These are phyloP conservation scores for Choloepus didactylus DNA, from an alignment of 2,797 vertebrate species.

Conservation along the genomic window DNA sequence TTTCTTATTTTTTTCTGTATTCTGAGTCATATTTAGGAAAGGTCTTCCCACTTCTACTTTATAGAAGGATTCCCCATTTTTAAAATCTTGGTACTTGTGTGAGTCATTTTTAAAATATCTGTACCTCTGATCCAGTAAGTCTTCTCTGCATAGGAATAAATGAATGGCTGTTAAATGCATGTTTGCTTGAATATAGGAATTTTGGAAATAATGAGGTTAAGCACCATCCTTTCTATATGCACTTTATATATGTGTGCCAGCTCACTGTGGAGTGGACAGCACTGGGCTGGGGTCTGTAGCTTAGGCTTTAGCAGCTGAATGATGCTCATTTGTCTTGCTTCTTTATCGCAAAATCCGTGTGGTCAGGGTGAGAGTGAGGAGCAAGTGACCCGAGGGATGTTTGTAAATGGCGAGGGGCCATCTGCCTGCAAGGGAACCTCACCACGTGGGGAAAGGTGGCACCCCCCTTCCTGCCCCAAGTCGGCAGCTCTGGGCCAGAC, in stretches of 20 bases:
- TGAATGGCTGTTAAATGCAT: neutral
- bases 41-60: neutral
- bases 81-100: neutral
- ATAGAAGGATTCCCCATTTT: neutral
- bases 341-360: neutral
- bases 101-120: neutral
- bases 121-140: neutral
- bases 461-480: neutral
- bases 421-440: neutral
- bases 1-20: neutral
- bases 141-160: conserved; percentile 30
- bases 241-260: neutral
- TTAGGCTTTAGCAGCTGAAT: neutral
- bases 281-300: neutral
- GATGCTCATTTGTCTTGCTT: neutral
- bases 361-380: neutral
- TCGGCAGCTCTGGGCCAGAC: neutral
- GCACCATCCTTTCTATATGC: neutral
- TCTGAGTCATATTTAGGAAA: conserved; percentile 37
- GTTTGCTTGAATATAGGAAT: neutral
- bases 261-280: neutral
- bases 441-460: neutral
- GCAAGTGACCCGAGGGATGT: neutral
- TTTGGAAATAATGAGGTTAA: neutral
- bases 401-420: neutral